Evolutionary conservation across 2,797 vertebrate species (phyloP), one percentile per base, ranked within the genome.

Genomic region (Neomorphus geoffroyi): DNA sequence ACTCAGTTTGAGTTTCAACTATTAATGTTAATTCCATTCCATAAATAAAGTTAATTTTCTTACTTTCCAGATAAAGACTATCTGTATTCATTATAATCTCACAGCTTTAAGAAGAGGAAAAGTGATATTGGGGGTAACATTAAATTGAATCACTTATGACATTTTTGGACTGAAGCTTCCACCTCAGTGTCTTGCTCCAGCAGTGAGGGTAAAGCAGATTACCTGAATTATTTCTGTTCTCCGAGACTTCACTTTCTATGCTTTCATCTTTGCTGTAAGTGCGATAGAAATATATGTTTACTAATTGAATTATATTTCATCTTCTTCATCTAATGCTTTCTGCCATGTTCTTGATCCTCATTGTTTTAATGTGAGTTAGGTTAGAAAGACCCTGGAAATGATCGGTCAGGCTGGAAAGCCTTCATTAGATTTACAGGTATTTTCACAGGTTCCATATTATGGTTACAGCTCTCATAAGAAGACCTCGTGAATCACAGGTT

Each of bases 31-130:
- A 66, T 92, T 92, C 46, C 6, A n/a, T 58, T 72, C 28, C 22
- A 39, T 79, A 56, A 79, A 86, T 90, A 93, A 93, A 73, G 71
- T 90, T 83, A 60, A 16, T 84, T 94, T 81, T 88, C 58, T 62
- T 81, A 75, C 13, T 43, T 92, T 83, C 41, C 46, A 71, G 23
- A 50, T 83, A 69, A 41, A 41, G 50, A 65, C 24, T 64, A 81
- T 18, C 35, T 54, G 46, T 46, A 65, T 30, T 41, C 62, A 72
- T 69, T 75, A 21, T 61, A 86, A 69, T 67, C 18, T 72, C 8
- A 35, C 23, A 93, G 12, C 35, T 91, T 24, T 41, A 28, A 89
- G 60, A 73, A 15, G 18, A 22, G 10, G 26, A 81, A 81, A 93
- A 58, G 18, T 39, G 35, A 79, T 69, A 41, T 10, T 51, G 14